Evolutionary conservation across 2,888 invertebrate genomes (phyloP).

Genomic region (Drosophila gaucha): DNA sequence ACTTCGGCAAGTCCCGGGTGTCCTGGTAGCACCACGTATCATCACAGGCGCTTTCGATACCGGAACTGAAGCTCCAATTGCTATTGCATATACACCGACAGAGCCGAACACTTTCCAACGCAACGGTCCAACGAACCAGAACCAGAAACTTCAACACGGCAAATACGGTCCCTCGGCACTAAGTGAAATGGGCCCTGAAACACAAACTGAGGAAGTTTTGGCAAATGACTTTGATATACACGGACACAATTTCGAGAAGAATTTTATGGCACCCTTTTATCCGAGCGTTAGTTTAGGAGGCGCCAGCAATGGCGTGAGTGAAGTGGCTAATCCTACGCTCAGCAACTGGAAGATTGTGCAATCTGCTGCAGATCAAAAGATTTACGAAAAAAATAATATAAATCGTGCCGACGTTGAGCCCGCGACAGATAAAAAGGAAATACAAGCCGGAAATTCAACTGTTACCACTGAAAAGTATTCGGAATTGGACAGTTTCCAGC

Average conservation of each 20-base stretch:
- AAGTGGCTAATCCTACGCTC: slow-evolving; percentile 83
- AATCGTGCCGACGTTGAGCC: slow-evolving; percentile 80
- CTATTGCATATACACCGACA: slow-evolving; percentile 88
- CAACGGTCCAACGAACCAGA: slow-evolving; percentile 5
- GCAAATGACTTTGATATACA: slow-evolving; percentile 82
- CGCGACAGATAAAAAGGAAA: slow-evolving; percentile 36
- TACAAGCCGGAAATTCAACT: slow-evolving; percentile 44
- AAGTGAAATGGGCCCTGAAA: slow-evolving; percentile 82
- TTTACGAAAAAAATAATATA: slow-evolving; percentile 83
- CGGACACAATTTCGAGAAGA: slow-evolving; percentile 84
- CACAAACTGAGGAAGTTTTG: slow-evolving; percentile 80
- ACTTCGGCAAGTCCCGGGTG: slow-evolving; percentile 80
- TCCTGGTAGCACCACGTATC: slow-evolving; percentile 85
- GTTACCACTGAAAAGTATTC: slow-evolving; percentile 86
- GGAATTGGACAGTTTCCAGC: slow-evolving; percentile 89
- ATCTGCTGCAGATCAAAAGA: slow-evolving; percentile 64
- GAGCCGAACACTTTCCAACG: slow-evolving; percentile 82
- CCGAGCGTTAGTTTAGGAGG: slow-evolving; percentile 87
- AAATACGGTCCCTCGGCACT: slow-evolving; percentile 81
- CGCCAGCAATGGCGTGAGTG: slow-evolving; percentile 60
- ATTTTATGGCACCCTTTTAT: slow-evolving; percentile 89
- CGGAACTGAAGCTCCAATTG: slow-evolving; percentile 87
- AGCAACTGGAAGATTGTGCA: slow-evolving; percentile 88
- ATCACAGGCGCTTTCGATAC: slow-evolving; percentile 83
- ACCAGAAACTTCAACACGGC: slow-evolving; percentile 84